Evolutionary conservation across 2,797 vertebrate genomes (phyloP), one percentile per base, ranked within the genome.

Genomic region (Gadopsis marmoratus): DNA sequence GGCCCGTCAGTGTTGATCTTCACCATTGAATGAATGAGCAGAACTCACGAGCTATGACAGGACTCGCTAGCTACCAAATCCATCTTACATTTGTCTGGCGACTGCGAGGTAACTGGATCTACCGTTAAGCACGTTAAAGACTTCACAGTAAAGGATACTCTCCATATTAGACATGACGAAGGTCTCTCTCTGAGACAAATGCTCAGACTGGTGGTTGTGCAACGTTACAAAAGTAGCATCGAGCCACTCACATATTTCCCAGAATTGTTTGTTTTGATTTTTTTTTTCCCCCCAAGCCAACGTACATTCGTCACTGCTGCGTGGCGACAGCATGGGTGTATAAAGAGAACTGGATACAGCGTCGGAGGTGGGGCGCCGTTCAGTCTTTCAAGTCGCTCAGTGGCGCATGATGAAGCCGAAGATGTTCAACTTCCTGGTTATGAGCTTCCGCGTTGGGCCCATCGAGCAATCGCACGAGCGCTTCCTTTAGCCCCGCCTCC

Each of bases 91-190:
- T 26, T 37, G 55, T 37, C 31, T 76, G 72, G 72, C 81, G 65
- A 9, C 71, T 35, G 35, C 58, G 71, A 26, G 31, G 33, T n/a
- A 69, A 63, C 50, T 10, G 53, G 53, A 58, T 33, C 14, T 12
- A 35, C 37, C 50, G 43, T 55, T 47, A 59, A 51, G 16, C 10
- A 69, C 23, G 31, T 71, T 35, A 29, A 29, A 39, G 19, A 48
- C 50, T 4, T 21, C 62, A 55, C 39, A 67, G n/a, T 19, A 87
- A 91, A 93, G 89, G 92, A 93, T 92, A 91, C 90, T 94, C 39
- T 94, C 93, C 91, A 92, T 90, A 5, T 76, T 91, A 68, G 93
- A 91, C 91, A 91, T 88, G 79, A 23, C 41, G 74, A 47, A 33
- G n/a, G 50, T 54, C 31, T 81, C 19, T 78, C 19, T 77, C n/a